A percentile compares a stretch with the other conserved stretches of the same genome.
Evolutionary conservation across 2,888 invertebrate species (phyloP).

Genomic region (Thereva nobilitata): DNA sequence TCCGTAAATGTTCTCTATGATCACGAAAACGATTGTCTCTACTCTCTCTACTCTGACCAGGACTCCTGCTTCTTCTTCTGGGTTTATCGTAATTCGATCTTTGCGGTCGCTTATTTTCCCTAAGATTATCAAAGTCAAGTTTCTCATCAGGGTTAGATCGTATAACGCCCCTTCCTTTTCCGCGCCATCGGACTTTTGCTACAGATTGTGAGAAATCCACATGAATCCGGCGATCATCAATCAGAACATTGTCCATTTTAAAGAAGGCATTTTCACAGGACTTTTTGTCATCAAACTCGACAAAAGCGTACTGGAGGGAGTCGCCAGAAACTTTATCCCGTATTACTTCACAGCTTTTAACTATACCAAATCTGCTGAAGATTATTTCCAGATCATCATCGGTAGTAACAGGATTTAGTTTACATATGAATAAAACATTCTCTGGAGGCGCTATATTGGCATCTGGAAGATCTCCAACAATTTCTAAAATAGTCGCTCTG

Average conservation of each 20-base stretch:
- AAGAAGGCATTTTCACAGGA: slow-evolving; percentile 98
- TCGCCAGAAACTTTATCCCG: slow-evolving; percentile 89
- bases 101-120: slow-evolving; percentile 12
- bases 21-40: background rate
- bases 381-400: slow-evolving; percentile 98
- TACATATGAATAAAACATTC: slow-evolving; percentile 98
- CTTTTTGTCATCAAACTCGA: slow-evolving; percentile 91
- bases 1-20: background rate
- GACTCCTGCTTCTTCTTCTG: background rate
- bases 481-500: slow-evolving; percentile 95
- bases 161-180: slow-evolving; percentile 80
- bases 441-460: slow-evolving; percentile 98
- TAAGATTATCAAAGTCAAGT: slow-evolving; percentile 38
- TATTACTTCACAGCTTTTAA: slow-evolving; percentile 94
- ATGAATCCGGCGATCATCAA: slow-evolving; percentile 97
- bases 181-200: slow-evolving; percentile 88
- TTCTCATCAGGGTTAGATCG: slow-evolving; percentile 42
- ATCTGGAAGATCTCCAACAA: slow-evolving; percentile 96
- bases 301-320: slow-evolving; percentile 98
- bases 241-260: slow-evolving; percentile 99
- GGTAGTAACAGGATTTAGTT: slow-evolving; percentile 96
- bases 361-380: slow-evolving; percentile 93
- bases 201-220: slow-evolving; percentile 99
- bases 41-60: background rate
- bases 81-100: background rate